These are phyloP conservation scores for Leucania comma DNA, from an alignment of 2,888 invertebrate species.

Conservation along the genomic window DNA sequence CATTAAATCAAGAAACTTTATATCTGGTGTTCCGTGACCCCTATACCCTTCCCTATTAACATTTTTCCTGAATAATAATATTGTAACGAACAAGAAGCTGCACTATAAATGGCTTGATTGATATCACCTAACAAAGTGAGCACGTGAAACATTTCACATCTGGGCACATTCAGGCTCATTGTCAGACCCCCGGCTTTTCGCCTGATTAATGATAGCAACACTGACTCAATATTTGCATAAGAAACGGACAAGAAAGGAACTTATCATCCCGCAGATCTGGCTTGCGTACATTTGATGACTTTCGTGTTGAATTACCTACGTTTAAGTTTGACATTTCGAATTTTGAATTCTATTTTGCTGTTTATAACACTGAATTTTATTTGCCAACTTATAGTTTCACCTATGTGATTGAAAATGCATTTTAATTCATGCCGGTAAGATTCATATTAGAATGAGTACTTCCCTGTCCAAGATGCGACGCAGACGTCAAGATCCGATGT, in stretches of 20 bases:
- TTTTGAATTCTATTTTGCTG: constrained; percentile 66
- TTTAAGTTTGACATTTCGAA: constrained; percentile 42
- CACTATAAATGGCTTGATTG: constrained; percentile 74
- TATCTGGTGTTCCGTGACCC: not conserved
- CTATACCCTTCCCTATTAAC: not conserved
- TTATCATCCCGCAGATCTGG: constrained; percentile 85
- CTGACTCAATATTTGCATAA: constrained; percentile 90
- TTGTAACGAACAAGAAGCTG: constrained; percentile 59
- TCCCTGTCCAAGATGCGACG: constrained; percentile 63
- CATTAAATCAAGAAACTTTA: not conserved
- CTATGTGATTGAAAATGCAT: constrained; percentile 56
- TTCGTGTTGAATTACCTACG: constrained; percentile 77
- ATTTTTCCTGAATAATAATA: constrained; percentile 29
- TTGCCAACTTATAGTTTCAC: constrained; percentile 23
- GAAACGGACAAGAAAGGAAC: constrained; percentile 87
- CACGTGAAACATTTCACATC: constrained; percentile 74
- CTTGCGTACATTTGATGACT: constrained; percentile 82
- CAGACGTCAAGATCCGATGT: constrained; percentile 72
- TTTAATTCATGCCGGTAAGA: constrained; percentile 65
- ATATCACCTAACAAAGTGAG: constrained; percentile 69
- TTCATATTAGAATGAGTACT: constrained; percentile 62
- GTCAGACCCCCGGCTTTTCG: constrained; percentile 78
- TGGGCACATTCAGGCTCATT: constrained; percentile 74
- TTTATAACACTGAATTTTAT: constrained; percentile 64
- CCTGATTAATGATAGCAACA: constrained; percentile 89